A percentile compares a stretch with the other conserved stretches of the same genome.
Evolutionary conservation across 2,113 vertebrate species (phyloP).

Genomic region (Alouatta palliata): DNA sequence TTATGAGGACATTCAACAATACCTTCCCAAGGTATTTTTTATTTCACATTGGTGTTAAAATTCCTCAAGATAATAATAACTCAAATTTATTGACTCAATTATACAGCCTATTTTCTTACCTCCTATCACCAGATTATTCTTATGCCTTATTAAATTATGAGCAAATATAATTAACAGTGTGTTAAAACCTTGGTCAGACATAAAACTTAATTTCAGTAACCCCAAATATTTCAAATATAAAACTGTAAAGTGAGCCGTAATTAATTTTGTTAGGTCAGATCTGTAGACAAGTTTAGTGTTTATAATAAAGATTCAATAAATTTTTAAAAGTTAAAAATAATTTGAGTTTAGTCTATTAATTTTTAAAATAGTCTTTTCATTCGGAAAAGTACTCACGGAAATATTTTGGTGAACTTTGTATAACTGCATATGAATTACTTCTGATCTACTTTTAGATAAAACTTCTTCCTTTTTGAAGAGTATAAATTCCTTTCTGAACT

Average conservation of each 20-base stretch:
- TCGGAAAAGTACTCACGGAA: background rate
- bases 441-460: background rate
- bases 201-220: background rate
- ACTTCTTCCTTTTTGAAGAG: background rate
- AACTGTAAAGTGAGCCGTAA: background rate
- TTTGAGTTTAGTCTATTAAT: constrained; percentile 28
- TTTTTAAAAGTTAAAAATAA: background rate
- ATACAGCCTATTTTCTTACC: background rate
- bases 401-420: background rate
- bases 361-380: background rate
- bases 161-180: background rate
- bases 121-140: background rate
- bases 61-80: constrained; percentile 4
- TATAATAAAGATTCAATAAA: background rate
- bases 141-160: background rate
- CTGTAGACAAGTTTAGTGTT: background rate
- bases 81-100: background rate
- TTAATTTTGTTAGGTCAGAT: background rate
- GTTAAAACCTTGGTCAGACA: background rate
- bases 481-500: background rate
- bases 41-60: background rate
- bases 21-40: background rate
- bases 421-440: background rate
- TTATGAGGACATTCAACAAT: background rate
- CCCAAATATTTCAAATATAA: background rate